Base-by-base conservation (phyloP, 2,888 invertebrate genomes). In the Eilema sororculum region DNA sequence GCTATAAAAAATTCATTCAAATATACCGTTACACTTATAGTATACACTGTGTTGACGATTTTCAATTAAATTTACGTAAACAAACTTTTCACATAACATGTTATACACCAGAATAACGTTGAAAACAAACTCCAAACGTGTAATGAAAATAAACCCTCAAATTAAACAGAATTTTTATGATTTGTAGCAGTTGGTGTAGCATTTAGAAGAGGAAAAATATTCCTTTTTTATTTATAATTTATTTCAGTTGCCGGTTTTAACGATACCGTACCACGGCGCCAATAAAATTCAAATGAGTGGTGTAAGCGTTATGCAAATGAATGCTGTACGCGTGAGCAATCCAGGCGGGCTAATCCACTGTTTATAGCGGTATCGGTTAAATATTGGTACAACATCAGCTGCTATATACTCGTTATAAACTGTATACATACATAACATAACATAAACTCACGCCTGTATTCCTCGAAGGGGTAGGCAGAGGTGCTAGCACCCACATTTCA, bases 271-370 rank as follows among this genome's bases (percentile, higher is more conserved):
- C 20, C 52, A n/a, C n/a, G n/a, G 52, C 52, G 9, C 52, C n/a
- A 52, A 52, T 52, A 62, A 62, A 62, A 37, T 37, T 25, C 41
- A 25, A 62, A 41, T 62, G 41, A 25, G 41, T 41, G 41, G 37
- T 62, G 62, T 16, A 24, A 62, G 10, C 41, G 25, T 62, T 62
- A 62, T 62, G 62, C 41, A 62, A 62, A 62, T 25, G 37, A 24
- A 22, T 16, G 61, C 22, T 62, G 37, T 62, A 41, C 41, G 41
- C 62, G 62, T 41, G 37, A 16, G 37, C 41, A 41, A 62, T 62
- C 37, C 24, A 41, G 24, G 5, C 52, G 52, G 6, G n/a, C 52
- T 52, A 52, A 52, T 52, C 52, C 52, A n/a, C 52, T 52, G 52
- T 52, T 52, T 52, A 46, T 46, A 20, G 46, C 46, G 46, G 46